Base-by-base conservation (phyloP, 2,797 vertebrate genomes). In the Leuciscus waleckii region DNA sequence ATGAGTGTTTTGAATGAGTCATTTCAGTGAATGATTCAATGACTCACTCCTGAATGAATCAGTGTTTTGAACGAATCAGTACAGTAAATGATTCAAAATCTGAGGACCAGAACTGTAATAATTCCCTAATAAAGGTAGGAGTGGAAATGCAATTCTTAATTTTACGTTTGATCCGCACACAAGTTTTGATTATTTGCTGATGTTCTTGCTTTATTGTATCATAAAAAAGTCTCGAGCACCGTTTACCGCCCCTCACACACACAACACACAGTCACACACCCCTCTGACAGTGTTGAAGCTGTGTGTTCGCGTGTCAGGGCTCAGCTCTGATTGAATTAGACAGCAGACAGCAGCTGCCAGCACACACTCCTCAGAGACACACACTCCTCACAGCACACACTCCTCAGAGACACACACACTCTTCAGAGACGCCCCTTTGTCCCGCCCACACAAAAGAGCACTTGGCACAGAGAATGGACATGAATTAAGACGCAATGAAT, bases 401-500 rank as follows among this genome's bases (percentile, higher is more conserved):
- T 77, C 61, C 81, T 54, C 35, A 35, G 35, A 35, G 35, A 35
- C 35, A 35, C 73, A 35, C 73, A 46, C 63, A 11, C 46, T 77
- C 61, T 74, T 54, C 51, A n/a, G 79, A 87, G 63, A 67, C 61
- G 39, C 16, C 29, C 85, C 65, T 85, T 90, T 89, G 86, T 89
- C 79, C 65, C 79, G 7, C 67, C 54, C 61, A 51, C 69, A 89
- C 83, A 88, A 90, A 88, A 87, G 65, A 70, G 79, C 26, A 43
- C 79, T 58, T 69, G 61, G 41, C 74, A 58, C 79, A 67, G 19
- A 46, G 51, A 81, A 43, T 2, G 17, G 3, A 43, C 69, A 21
- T 1, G n/a, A 46, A 77, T 23, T 73, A 85, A 75, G 71, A 71
- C 51, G 37, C 23, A 69, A 13, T 32, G 10, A 10, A 49, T 14